These are phyloP conservation scores for Eubasilissa splendida DNA, from an alignment of 2,888 invertebrate species.

Conservation along the genomic window DNA sequence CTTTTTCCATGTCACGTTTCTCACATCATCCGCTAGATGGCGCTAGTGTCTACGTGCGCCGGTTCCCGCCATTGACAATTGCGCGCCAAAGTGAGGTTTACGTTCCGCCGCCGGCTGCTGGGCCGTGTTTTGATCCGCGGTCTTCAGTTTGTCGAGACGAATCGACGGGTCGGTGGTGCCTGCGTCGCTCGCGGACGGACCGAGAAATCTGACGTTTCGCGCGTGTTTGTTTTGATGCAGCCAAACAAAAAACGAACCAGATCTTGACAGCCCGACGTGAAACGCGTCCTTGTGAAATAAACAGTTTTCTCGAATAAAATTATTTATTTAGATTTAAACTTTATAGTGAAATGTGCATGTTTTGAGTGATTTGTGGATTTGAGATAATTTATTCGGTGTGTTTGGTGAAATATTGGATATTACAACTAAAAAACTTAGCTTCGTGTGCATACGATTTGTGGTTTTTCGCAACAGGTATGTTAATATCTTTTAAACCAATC, in stretches of 20 bases:
- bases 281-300: no score
- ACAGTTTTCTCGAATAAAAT: no score
- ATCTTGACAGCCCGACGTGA: neutral
- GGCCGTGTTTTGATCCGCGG: constrained; percentile 23
- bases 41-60: constrained; percentile 22
- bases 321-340: no score
- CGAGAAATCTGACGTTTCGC: constrained; percentile 27
- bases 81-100: constrained; percentile 35
- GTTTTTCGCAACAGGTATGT: no score
- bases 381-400: no score
- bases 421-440: no score
- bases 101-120: neutral
- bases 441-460: no score
- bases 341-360: no score
- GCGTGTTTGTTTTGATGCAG: constrained; percentile 29
- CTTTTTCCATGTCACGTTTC: constrained; percentile 7
- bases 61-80: constrained; percentile 12
- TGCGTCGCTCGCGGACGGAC: neutral
- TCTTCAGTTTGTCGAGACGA: constrained; percentile 35
- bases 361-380: no score
- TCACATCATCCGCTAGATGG: constrained; percentile 29
- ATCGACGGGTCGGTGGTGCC: constrained; percentile 15
- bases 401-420: no score
- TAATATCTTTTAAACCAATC: no score
- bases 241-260: neutral